phyloP scores from a whole-genome alignment of 2,113 vertebrate genomes.

The Fukomys damarensis region DNA sequence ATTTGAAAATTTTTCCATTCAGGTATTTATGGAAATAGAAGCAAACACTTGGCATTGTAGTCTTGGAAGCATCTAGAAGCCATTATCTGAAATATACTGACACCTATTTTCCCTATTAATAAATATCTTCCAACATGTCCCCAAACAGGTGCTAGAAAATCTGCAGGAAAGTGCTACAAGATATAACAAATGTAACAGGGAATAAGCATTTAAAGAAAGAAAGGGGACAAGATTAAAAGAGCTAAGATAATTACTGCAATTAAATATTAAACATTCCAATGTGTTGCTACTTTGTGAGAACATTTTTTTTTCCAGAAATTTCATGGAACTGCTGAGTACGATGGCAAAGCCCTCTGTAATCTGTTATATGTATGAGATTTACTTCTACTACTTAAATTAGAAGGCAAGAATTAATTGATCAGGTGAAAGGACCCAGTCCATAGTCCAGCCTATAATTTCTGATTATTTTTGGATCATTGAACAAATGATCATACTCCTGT shows the following conservation, averaged over 20 bases:
- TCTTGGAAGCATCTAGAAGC: background rate
- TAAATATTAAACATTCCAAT: conserved; percentile 23
- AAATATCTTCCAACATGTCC: background rate
- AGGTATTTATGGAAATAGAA: background rate
- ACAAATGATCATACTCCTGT: background rate
- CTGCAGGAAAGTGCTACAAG: background rate
- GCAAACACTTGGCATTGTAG: background rate
- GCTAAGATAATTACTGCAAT: background rate
- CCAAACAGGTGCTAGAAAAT: background rate
- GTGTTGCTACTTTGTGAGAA: background rate
- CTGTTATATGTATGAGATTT: background rate
- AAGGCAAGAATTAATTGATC: background rate
- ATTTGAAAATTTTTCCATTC: background rate
- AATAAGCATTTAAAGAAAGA: background rate
- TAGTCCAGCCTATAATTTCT: background rate
- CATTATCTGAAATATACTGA: background rate
- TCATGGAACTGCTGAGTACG: background rate
- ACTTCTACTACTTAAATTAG: background rate
- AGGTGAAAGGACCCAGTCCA: background rate
- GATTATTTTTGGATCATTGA: background rate
- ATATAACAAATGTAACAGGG: background rate
- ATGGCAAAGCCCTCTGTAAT: background rate
- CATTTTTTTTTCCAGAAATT: background rate
- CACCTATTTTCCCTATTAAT: background rate
- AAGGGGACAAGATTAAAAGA: background rate